Evolutionary conservation across 2,113 vertebrate genomes (phyloP).

Genomic region (Sterrhoptilus dennistouni): DNA sequence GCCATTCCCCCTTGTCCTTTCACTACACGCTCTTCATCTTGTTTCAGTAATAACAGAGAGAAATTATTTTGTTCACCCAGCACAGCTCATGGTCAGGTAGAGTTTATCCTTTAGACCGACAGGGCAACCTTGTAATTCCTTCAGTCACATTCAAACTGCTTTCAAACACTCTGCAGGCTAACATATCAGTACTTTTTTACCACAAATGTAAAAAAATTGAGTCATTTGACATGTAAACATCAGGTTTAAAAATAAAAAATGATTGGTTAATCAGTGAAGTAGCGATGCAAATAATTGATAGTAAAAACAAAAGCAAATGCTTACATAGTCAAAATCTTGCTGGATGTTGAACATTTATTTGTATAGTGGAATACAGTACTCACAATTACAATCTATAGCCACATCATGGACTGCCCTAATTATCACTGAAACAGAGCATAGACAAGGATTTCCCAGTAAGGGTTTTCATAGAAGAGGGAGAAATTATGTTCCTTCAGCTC

Average conservation of each 20-base stretch:
- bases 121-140: neutral
- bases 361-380: neutral
- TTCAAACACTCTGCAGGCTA: neutral
- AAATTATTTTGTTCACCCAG: neutral
- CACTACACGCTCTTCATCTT: neutral
- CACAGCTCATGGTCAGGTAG: neutral
- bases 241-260: neutral
- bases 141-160: neutral
- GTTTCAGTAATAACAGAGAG: neutral
- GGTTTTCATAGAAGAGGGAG: neutral
- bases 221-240: rapidly evolving
- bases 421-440: neutral
- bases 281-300: neutral
- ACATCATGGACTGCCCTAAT: neutral
- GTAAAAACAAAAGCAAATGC: neutral
- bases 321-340: neutral
- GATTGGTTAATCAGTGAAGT: neutral
- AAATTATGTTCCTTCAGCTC: neutral
- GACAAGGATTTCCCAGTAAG: neutral
- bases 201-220: neutral
- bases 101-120: neutral
- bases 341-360: neutral
- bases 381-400: neutral
- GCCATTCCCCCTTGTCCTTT: neutral
- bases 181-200: neutral